A percentile compares a stretch with the other conserved stretches of the same genome.
These are phyloP conservation scores for Xenopus borealis DNA, from an alignment of 2,113 vertebrate species.

Conservation along the genomic window DNA sequence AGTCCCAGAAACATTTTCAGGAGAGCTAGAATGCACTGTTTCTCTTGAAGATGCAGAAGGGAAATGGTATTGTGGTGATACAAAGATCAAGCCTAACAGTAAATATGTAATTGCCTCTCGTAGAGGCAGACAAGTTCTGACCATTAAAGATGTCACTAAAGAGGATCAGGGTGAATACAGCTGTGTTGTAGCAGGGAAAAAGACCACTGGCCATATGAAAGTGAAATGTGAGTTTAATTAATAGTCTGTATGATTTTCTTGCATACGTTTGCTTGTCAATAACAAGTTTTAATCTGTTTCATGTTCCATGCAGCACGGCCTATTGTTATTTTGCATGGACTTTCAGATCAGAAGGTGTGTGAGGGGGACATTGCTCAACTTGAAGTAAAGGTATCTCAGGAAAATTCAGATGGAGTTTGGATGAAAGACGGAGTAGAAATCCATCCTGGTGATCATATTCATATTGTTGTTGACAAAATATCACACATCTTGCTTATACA, in stretches of 20 bases:
- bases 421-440: conserved; percentile 85
- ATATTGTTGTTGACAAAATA: conserved; percentile 91
- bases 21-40: conserved; percentile 88
- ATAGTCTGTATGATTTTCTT: neutral
- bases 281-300: neutral
- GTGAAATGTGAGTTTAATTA: conserved; percentile 82
- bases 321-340: conserved; percentile 87
- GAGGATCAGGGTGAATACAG: conserved; percentile 94
- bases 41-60: conserved; percentile 88
- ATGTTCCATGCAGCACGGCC: conserved; percentile 75
- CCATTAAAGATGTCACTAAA: conserved; percentile 87
- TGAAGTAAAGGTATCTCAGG: conserved; percentile 92
- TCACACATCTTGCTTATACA: conserved; percentile 93
- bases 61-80: conserved; percentile 84
- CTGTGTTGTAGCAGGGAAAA: conserved; percentile 82
- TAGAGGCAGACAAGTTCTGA: conserved; percentile 84
- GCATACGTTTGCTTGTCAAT: neutral
- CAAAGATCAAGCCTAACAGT: conserved; percentile 73
- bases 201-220: conserved; percentile 81
- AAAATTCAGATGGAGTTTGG: conserved; percentile 93
- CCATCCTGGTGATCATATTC: conserved; percentile 82
- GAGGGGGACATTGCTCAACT: conserved; percentile 96
- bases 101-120: conserved; percentile 85
- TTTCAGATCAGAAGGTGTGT: conserved; percentile 87
- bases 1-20: conserved; percentile 88